A percentile compares a stretch with the other conserved stretches of the same genome.
Conservation (phyloP, 2,113 vertebrate genomes). For the Otus sunia region DNA sequence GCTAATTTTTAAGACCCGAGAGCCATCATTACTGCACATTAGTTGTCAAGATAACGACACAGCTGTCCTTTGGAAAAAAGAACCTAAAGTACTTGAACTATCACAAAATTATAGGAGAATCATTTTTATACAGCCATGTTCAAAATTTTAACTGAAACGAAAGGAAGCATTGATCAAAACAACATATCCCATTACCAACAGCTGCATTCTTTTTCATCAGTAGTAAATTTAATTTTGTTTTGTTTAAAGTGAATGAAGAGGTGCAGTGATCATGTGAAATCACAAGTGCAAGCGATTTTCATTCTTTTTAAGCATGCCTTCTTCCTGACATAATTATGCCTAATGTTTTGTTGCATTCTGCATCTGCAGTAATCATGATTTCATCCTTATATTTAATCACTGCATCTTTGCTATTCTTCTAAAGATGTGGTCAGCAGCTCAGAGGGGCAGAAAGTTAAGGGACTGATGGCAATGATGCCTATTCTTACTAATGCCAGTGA, state of each 20-base stretch:
- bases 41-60: not conserved
- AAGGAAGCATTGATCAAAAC: not conserved
- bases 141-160: not conserved
- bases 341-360: not conserved
- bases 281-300: not conserved
- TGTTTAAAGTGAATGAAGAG: constrained; percentile 9
- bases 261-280: not conserved
- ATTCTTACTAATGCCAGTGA: not conserved
- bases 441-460: not conserved
- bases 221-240: constrained; percentile 19
- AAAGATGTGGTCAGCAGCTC: not conserved
- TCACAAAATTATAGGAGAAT: not conserved
- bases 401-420: not conserved
- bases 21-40: not conserved
- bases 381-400: not conserved
- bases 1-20: not conserved
- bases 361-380: not conserved
- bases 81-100: not conserved
- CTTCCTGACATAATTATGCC: constrained; percentile 7
- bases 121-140: not conserved
- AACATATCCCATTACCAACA: not conserved
- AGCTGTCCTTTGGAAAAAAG: constrained; percentile 25
- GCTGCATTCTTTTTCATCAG: constrained; percentile 23
- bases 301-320: constrained; percentile 8
- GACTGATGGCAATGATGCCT: not conserved